Evolutionary conservation across 1,140 invertebrate genomes (phyloP).

Genomic region (Rhyzopertha dominica): DNA sequence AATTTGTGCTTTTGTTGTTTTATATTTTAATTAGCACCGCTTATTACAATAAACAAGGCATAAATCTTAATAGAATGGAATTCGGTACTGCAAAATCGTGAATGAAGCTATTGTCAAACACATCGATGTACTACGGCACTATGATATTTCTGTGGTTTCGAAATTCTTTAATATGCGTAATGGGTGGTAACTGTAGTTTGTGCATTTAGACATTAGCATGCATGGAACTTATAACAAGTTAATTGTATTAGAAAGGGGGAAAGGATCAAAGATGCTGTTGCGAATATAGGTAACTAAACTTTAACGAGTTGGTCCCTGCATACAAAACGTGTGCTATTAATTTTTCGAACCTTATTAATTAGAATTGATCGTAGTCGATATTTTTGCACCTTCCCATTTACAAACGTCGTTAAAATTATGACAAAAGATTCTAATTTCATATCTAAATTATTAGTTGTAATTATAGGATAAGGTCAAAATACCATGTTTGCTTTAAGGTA

Average conservation of each 20-base stretch:
- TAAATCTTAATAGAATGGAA: too few species aligned
- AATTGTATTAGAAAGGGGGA: constrained; percentile 7
- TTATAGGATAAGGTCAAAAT: constrained; percentile 21
- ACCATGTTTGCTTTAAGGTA: constrained; percentile 21
- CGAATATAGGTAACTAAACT: constrained; percentile 14
- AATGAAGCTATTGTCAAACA: too few species aligned
- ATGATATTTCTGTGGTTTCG: constrained; percentile 1
- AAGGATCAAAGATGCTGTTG: constrained; percentile 20
- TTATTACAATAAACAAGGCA: too few species aligned
- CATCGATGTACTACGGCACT: too few species aligned
- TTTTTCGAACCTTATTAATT: constrained; percentile 7
- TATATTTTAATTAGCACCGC: too few species aligned
- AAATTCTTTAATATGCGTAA: constrained; percentile 2
- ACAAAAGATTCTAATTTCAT: constrained; percentile 9
- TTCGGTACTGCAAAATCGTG: too few species aligned
- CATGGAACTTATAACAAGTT: constrained; percentile 9
- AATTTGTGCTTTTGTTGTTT: too few species aligned
- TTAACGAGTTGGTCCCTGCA: constrained; percentile 33
- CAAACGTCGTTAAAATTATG: constrained; percentile 3
- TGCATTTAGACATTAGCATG: constrained; percentile 3
- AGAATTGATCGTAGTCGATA: constrained; percentile 6
- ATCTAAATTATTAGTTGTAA: constrained; percentile 8
- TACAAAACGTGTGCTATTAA: constrained; percentile 20
- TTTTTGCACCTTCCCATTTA: too few species aligned
- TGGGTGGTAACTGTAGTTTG: constrained; percentile 1